phyloP scores from a whole-genome alignment of 1,140 invertebrate species.

The Aricia agestis region DNA sequence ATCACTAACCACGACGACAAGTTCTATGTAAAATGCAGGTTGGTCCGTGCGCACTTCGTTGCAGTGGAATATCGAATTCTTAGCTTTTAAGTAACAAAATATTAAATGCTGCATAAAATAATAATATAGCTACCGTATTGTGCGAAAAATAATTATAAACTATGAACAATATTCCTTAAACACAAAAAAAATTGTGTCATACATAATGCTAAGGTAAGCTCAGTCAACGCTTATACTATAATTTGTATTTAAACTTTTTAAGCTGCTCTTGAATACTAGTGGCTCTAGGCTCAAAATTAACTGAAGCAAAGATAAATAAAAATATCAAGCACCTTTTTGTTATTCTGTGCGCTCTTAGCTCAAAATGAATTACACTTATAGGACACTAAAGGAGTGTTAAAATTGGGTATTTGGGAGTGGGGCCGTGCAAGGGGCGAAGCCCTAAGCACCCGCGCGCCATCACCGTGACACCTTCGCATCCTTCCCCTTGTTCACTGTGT shows the following conservation, averaged over 20 bases:
- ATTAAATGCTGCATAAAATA: not conserved
- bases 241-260: not conserved
- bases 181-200: not conserved
- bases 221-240: not conserved
- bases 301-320: not conserved
- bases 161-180: not conserved
- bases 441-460: not conserved
- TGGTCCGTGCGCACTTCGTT: slow-evolving; percentile 12
- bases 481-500: not conserved
- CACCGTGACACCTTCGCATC: slow-evolving; percentile 3
- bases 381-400: not conserved
- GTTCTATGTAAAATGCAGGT: not conserved
- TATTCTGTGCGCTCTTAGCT: not conserved
- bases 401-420: not conserved
- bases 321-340: not conserved
- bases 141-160: not conserved
- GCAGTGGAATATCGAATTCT: not conserved
- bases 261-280: not conserved
- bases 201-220: not conserved
- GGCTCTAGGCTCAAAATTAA: not conserved
- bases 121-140: not conserved
- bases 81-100: too few species aligned
- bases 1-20: slow-evolving; percentile 1
- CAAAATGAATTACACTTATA: not conserved
- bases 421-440: not conserved